Percentiles rank a stretch among this genome's conserved stretches.
phyloP scores from a whole-genome alignment of 1,140 invertebrate species.

The Diorhabda sublineata region DNA sequence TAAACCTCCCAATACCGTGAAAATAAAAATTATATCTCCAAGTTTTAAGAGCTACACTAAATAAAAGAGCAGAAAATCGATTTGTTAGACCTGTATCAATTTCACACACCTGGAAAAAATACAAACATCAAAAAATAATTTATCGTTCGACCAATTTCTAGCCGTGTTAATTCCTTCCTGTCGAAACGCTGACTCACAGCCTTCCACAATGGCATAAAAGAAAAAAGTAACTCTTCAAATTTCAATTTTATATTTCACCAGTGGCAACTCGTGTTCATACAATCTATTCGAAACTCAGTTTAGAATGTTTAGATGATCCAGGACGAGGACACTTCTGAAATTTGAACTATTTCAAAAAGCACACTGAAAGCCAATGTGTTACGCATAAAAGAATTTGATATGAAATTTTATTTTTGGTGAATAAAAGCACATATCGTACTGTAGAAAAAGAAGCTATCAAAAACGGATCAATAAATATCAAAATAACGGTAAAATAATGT shows the following conservation, averaged over 20 bases:
- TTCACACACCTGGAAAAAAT: constrained; percentile 2
- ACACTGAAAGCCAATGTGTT: too few relatives aligned
- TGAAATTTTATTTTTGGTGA: too few relatives aligned
- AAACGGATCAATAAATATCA: too few relatives aligned
- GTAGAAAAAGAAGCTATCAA: too few relatives aligned
- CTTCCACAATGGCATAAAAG: not conserved
- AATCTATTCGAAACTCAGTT: too few relatives aligned
- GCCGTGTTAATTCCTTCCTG: constrained; percentile 1
- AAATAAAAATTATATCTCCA: constrained; percentile 1
- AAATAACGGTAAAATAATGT: too few relatives aligned
- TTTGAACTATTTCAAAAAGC: too few relatives aligned
- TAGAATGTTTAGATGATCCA: too few relatives aligned
- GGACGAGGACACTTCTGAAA: too few relatives aligned
- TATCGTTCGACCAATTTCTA: constrained; percentile 2
- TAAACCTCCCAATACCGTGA: not conserved
- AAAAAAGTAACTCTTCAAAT: not conserved
- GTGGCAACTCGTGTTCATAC: not conserved
- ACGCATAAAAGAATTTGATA: too few relatives aligned
- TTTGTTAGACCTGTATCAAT: not conserved
- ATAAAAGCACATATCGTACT: too few relatives aligned
- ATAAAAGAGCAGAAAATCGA: constrained; percentile 2
- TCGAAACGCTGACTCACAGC: not conserved
- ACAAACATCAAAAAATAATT: constrained; percentile 3
- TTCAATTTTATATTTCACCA: not conserved
- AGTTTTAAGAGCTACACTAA: not conserved